A percentile compares a stretch with the other conserved stretches of the same genome.
These are phyloP conservation scores for Heliangelus exortis DNA, from an alignment of 2,797 vertebrate species.

Conservation along the genomic window DNA sequence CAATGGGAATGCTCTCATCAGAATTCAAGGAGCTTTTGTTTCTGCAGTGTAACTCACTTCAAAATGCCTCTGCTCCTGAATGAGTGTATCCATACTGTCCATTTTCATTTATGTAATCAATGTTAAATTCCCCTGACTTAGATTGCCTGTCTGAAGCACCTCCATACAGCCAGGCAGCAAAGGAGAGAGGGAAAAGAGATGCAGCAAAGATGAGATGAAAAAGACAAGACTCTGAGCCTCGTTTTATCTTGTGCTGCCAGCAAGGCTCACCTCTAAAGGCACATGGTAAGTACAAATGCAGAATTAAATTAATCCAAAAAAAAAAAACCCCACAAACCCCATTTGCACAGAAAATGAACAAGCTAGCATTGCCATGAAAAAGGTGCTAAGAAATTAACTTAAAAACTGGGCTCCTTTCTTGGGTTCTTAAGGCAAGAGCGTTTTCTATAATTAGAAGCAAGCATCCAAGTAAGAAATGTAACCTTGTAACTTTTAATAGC, in stretches of 20 bases:
- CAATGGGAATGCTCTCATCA: background rate
- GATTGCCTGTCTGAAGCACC: slow-evolving; percentile 3
- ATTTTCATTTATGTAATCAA: background rate
- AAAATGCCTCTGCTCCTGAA: background rate
- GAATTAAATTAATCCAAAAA: slow-evolving; percentile 1
- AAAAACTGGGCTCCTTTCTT: background rate
- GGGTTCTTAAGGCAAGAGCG: background rate
- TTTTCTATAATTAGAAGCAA: slow-evolving; percentile 60
- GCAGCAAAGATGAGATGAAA: background rate
- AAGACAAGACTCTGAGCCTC: background rate
- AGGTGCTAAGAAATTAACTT: background rate
- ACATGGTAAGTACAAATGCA: background rate
- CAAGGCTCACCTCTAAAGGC: background rate
- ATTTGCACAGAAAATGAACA: slow-evolving; percentile 20
- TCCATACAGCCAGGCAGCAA: background rate
- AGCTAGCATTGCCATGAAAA: background rate
- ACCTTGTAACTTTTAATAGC: slow-evolving; percentile 50
- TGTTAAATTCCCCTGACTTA: background rate
- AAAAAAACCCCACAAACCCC: background rate
- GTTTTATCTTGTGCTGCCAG: background rate
- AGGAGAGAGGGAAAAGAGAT: background rate
- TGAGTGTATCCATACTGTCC: background rate
- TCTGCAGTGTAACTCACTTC: slow-evolving; percentile 1
- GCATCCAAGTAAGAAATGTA: slow-evolving; percentile 10
- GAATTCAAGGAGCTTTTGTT: slow-evolving; percentile 29